Base-by-base conservation (phyloP, 2,113 vertebrate species). In the Nestor notabilis region DNA sequence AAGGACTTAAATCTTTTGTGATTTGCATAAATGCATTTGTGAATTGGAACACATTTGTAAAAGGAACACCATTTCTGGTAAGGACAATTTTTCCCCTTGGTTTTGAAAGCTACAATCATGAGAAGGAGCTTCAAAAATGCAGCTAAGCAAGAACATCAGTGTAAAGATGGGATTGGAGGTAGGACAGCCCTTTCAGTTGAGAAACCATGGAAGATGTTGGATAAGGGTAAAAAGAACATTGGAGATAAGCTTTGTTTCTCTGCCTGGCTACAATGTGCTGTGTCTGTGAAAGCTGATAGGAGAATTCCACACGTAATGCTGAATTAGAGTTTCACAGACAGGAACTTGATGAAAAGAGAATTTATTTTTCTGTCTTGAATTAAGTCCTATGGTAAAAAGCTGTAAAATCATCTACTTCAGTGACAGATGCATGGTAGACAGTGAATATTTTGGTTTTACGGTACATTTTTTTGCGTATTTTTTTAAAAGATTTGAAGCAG, bases 261-360 rank as follows among this genome's bases (percentile, higher is more conserved):
- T 83, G 43, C 47, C 29, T 60, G n/a, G 37, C 11, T 90, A 47
- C 66, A 80, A 29, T 31, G 21, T 93, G 66, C 33, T 37, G 63
- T 88, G 61, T 83, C 90, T 88, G 28, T 83, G 71, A 93, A n/a
- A 74, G 75, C 71, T 86, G 83, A 80, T 76, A 88, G 72, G 60
- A 65, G 46, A 81, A 96, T 90, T 96, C 75, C 53, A 13, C 53
- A 25, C 66, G 53, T 83, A 86, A 52, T 61, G 43, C 50, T 74
- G 75, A 95, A 77, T 41, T 93, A 53, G 31, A 68, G 9, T 74
- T 95, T 89, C 60, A 65, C 37, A 66, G 64, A 61, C 58, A 41
- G 53, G 58, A 80, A 46, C 41, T 37, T 92, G 64, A 81, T 80
- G 58, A 88, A 93, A 95, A 88, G 66, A 88, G 24, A 75, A 43